Evolutionary conservation across 2,888 invertebrate genomes (phyloP).

Genomic region (Clivina fossor): DNA sequence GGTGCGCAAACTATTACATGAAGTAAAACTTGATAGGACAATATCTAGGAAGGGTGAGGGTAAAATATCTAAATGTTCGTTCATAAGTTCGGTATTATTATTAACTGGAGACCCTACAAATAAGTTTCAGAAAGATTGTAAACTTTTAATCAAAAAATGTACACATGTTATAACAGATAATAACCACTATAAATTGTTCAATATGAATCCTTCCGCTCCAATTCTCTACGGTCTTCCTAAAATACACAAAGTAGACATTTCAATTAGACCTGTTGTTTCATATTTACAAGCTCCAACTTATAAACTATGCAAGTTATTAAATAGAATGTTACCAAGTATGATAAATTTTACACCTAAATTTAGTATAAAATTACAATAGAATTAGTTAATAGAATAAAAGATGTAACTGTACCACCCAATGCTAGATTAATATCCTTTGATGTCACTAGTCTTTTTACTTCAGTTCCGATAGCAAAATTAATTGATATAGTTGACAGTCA

Average conservation of each 20-base stretch:
- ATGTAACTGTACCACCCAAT: neutral
- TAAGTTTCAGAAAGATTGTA: neutral
- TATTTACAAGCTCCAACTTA: slow-evolving; percentile 1
- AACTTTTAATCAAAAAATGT: neutral
- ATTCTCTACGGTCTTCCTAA: neutral
- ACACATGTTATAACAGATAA: neutral
- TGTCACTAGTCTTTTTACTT: neutral
- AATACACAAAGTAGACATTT: neutral
- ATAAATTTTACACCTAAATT: slow-evolving; percentile 2
- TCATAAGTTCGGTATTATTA: too few relatives aligned
- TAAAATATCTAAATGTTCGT: too few relatives aligned
- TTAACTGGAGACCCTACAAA: neutral
- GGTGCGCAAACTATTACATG: too few relatives aligned
- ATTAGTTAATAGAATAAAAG: neutral
- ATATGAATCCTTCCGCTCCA: neutral
- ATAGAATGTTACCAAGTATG: neutral
- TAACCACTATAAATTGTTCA: neutral
- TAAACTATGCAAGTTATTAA: neutral
- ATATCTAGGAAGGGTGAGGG: too few relatives aligned
- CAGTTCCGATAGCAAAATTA: neutral
- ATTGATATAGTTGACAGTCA: neutral
- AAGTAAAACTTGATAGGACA: too few relatives aligned
- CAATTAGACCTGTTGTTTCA: slow-evolving; percentile 1
- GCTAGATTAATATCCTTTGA: neutral
- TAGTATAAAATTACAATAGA: neutral